Conservation (phyloP, 2,113 vertebrate genomes). For the Gnathonemus echidnorhynchus region DNA sequence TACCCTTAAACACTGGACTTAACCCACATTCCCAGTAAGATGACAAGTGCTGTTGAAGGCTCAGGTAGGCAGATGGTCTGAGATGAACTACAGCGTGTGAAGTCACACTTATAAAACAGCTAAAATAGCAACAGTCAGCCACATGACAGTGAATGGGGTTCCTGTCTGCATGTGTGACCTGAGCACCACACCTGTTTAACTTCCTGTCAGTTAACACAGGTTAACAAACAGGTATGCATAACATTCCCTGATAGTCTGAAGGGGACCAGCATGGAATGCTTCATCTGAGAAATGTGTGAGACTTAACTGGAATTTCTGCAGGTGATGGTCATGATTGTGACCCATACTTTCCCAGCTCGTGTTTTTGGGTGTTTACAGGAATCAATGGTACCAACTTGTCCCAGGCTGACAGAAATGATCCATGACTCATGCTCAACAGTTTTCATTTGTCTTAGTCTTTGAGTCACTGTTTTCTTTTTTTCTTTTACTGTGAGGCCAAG, state of each 20-base stretch:
- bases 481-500: not conserved
- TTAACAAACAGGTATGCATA: not conserved
- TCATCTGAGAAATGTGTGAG: conserved; percentile 41
- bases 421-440: conserved; percentile 30
- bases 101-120: not conserved
- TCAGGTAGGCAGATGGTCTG: too few relatives aligned
- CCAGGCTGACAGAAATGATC: conserved; percentile 28
- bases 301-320: conserved; percentile 34
- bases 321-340: conserved; percentile 33
- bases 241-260: not conserved
- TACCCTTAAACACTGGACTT: too few relatives aligned
- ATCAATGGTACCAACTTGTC: not conserved
- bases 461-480: not conserved
- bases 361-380: conserved; percentile 29
- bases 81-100: not conserved
- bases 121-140: not conserved
- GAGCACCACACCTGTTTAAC: not conserved
- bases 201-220: not conserved
- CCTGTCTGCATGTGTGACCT: not conserved
- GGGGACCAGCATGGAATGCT: not conserved
- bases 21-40: too few relatives aligned
- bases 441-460: conserved; percentile 25
- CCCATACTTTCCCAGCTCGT: conserved; percentile 35
- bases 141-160: not conserved
- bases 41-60: too few relatives aligned